Evolutionary conservation across 2,797 vertebrate species (phyloP), one percentile per base, ranked within the genome.

Genomic region (Odontamblyopus lacepedii): DNA sequence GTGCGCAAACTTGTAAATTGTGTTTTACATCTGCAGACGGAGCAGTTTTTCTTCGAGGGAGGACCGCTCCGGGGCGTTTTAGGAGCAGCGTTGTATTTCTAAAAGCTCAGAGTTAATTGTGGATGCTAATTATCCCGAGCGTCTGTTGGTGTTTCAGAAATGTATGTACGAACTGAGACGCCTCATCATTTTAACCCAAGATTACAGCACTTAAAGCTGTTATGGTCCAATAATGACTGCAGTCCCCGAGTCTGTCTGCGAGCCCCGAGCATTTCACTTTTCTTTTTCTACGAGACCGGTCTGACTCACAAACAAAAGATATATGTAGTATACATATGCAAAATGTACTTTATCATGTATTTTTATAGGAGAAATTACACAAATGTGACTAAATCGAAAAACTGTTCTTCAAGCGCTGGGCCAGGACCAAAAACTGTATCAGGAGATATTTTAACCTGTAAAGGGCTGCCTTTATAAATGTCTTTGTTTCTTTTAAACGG

Each of bases 121-220:
- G 23, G 23, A 26, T 57, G 55, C 23, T 57, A 57, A 57, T 57
- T 57, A 57, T 13, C 5, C 16, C 7, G 19, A 35, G 30, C 12
- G 18, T 11, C 61, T 13, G 44, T n/a, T 30, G 61, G 30, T 2
- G 35, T 38, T 63, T 8, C 6, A 63, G 18, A 35, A 63, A 63
- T 63, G 61, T 63, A 63, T 63, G 30, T n/a, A 19, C 27, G 5
- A 38, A 63, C 7, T 9, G 15, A 38, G 19, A 63, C 16, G 16
- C 61, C 18, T 63, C 61, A 63, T 63, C 13, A 63, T 38, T 63
- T 38, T 11, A 63, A 63, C 61, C 61, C 4, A 63, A 63, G 32
- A 63, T 63, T 35, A 63, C 32, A 12, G 6, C 61, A 63, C 27
- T 61, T 61, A 32, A 6, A 61, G 59, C 59, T 59, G 23, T 59